Percentiles rank a stretch among this genome's conserved stretches.
phyloP scores from a whole-genome alignment of 1,140 invertebrate genomes.

The Adelges cooleyi region DNA sequence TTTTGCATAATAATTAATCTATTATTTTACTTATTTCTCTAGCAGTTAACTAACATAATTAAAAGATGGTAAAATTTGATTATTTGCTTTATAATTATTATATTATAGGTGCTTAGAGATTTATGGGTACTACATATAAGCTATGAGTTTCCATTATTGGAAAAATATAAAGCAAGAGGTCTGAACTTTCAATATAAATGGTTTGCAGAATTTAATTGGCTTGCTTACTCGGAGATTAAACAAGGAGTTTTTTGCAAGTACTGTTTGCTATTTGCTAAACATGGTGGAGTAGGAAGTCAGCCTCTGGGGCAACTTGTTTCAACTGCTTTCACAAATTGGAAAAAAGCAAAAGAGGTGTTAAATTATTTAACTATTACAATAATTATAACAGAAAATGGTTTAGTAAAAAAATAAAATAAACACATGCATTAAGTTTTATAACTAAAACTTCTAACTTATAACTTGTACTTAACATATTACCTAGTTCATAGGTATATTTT shows the following conservation, averaged over 20 bases:
- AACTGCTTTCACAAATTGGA: not conserved
- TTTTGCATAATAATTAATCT: too few relatives aligned
- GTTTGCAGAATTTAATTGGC: not conserved
- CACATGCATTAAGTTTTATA: too few relatives aligned
- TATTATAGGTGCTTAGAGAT: not conserved
- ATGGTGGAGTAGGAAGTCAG: not conserved
- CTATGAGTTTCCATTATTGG: not conserved
- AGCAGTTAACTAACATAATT: not conserved
- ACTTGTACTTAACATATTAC: too few relatives aligned
- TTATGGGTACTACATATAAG: not conserved
- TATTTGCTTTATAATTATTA: not conserved
- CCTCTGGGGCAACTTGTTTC: not conserved
- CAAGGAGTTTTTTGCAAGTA: not conserved
- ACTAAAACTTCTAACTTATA: too few relatives aligned
- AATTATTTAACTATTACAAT: not conserved
- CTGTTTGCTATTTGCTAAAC: conserved; percentile 3
- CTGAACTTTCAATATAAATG: conserved; percentile 1
- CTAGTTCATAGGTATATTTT: too few relatives aligned
- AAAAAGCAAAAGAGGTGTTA: conserved; percentile 2
- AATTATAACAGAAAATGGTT: too few relatives aligned
- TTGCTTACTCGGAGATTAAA: conserved; percentile 2
- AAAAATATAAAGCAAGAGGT: not conserved
- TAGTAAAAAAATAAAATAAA: too few relatives aligned
- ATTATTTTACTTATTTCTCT: not conserved
- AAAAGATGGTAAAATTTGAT: not conserved